Conservation (phyloP, 2,888 invertebrate species). For the Harpagoxenus sublaevis region DNA sequence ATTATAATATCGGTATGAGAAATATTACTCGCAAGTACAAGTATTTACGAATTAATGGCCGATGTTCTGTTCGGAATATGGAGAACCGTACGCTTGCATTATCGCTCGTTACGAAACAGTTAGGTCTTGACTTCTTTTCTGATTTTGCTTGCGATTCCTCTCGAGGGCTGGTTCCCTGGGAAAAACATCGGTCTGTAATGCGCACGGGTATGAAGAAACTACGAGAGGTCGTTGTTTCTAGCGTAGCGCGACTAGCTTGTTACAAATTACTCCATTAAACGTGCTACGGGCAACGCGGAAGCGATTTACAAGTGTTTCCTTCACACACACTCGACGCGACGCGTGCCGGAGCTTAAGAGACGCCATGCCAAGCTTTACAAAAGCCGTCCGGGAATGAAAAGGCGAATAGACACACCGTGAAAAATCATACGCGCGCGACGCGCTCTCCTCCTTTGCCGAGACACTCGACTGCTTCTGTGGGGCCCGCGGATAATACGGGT, state of each 20-base stretch:
- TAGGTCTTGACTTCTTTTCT: conserved; percentile 13
- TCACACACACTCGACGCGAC: conserved; percentile 20
- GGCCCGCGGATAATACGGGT: conserved; percentile 61
- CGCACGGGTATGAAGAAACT: conserved; percentile 26
- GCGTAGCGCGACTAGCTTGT: conserved; percentile 32
- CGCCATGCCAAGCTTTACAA: conserved; percentile 35
- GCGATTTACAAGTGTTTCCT: conserved; percentile 50
- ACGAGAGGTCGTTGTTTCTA: conserved; percentile 39
- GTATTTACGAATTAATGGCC: background rate
- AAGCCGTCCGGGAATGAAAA: background rate
- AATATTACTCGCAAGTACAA: background rate
- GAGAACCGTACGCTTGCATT: background rate
- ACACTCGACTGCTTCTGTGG: conserved; percentile 59
- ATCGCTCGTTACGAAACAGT: background rate
- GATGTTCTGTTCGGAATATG: background rate
- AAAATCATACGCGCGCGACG: conserved; percentile 45
- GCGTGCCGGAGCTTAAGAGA: conserved; percentile 38
- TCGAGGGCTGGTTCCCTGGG: conserved; percentile 3
- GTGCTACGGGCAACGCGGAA: conserved; percentile 42
- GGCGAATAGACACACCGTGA: conserved; percentile 31
- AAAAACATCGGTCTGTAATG: conserved; percentile 15
- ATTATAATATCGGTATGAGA: background rate
- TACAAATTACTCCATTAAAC: conserved; percentile 52
- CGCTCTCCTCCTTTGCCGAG: conserved; percentile 4
- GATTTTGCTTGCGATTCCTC: background rate